Evolutionary conservation across 2,797 vertebrate genomes (phyloP), one percentile per base, ranked within the genome.

Genomic region (Catamblyrhynchus diadema): DNA sequence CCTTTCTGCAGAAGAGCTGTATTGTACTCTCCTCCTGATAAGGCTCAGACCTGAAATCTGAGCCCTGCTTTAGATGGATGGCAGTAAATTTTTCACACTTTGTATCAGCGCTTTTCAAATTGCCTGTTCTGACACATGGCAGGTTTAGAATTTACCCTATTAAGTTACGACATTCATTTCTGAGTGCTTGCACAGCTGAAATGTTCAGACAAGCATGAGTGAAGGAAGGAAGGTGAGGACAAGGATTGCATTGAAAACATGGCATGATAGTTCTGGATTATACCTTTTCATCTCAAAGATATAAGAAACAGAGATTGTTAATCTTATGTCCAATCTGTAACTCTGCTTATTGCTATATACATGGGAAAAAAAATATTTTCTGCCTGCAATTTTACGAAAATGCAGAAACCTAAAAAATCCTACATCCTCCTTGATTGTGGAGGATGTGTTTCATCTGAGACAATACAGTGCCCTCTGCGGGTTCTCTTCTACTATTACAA

Each of bases 401-500:
- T 16, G 39, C 73, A 88, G 78, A 81, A 93, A 45, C 9, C 41
- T 72, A 48, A 45, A 67, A 82, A 57, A 91, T 41, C 64, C 53
- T 32, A 8, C 44, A n/a, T 51, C 14, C 24, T 73, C 6, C 3
- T 4, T 1, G 3, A 53, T 14, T 32, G 37, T 3, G 12, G 74
- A 50, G 33, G 7, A 33, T 37, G 18, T 8, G 54, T 37, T 8
- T 77, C 50, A 96, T 96, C 80, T 8, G 53, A 95, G 92, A 90
- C 71, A 69, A 81, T 65, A 7, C 54, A 96, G 89, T 73, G 95
- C 97, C 97, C 97, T 96, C 98, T 97, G 65, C 86, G 24, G 97
- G 86, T 30, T 65, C 39, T 71, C 30, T 18, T 20, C 14, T 50
- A 72, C 12, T n/a, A 93, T 37, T 74, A 85, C 96, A 53, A 33